phyloP scores from a whole-genome alignment of 2,797 vertebrate species.

The Acanthornis magna region DNA sequence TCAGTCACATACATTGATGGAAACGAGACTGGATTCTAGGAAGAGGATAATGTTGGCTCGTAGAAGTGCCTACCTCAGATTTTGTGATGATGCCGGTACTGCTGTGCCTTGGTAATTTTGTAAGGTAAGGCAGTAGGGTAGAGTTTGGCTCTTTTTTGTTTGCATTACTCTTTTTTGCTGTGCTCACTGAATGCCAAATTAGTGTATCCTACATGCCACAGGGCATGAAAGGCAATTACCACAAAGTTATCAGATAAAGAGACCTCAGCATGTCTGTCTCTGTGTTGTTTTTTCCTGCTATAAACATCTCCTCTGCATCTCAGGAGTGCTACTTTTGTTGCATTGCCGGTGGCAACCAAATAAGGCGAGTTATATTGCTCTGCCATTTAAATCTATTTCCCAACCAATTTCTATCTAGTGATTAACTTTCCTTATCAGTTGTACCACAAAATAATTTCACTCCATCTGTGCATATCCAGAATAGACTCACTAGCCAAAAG shows the following conservation, averaged over 20 bases:
- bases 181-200: constrained; percentile 58
- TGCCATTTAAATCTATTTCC: constrained; percentile 65
- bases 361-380: constrained; percentile 40
- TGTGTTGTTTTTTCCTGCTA: constrained; percentile 45
- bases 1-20: background rate
- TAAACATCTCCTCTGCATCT: constrained; percentile 54
- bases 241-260: constrained; percentile 63
- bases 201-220: constrained; percentile 46
- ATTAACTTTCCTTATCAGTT: constrained; percentile 53
- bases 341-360: constrained; percentile 38
- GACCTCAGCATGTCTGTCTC: constrained; percentile 56
- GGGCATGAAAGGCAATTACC: constrained; percentile 64
- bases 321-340: constrained; percentile 47
- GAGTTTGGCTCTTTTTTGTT: constrained; percentile 32
- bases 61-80: background rate
- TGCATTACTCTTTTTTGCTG: constrained; percentile 10
- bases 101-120: background rate
- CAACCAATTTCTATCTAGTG: constrained; percentile 47
- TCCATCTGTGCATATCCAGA: constrained; percentile 37
- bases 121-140: background rate
- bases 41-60: background rate
- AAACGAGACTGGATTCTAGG: background rate
- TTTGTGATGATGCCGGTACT: background rate
- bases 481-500: background rate
- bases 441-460: constrained; percentile 46